Percentiles rank a stretch among this genome's conserved stretches.
These are phyloP conservation scores for Nicator chloris DNA, from an alignment of 2,113 vertebrate genomes.

Conservation along the genomic window DNA sequence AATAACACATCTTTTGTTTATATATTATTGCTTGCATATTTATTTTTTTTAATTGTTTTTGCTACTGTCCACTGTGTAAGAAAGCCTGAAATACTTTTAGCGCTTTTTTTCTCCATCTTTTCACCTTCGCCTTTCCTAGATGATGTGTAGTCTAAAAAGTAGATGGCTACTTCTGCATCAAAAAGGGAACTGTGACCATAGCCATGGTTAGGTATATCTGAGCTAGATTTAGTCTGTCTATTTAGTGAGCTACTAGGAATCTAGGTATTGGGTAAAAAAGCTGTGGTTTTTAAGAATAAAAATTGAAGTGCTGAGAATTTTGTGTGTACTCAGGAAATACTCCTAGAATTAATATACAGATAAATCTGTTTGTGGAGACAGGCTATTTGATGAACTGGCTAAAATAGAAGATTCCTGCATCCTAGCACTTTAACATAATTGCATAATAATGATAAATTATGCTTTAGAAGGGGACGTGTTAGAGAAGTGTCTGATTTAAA, in stretches of 20 bases:
- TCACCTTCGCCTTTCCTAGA: neutral
- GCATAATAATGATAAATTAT: neutral
- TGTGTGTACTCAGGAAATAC: neutral
- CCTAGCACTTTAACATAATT: neutral
- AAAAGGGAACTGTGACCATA: neutral
- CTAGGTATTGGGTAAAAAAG: neutral
- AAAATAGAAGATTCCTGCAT: neutral
- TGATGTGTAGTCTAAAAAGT: neutral
- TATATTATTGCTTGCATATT: neutral
- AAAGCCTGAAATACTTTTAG: neutral
- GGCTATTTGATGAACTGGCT: neutral
- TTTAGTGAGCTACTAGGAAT: neutral
- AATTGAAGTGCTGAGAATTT: neutral
- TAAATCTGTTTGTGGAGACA: neutral
- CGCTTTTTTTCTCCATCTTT: neutral
- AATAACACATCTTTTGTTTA: neutral
- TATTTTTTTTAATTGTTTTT: neutral
- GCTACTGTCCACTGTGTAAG: neutral
- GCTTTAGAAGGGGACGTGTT: neutral
- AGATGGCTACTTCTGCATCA: neutral
- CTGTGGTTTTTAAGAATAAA: neutral
- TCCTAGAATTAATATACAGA: neutral
- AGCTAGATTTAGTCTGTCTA: neutral
- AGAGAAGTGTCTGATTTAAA: neutral
- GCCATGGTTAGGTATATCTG: neutral